Evolutionary conservation across 2,888 invertebrate species (phyloP), one percentile per base, ranked within the genome.

Genomic region (Nudaria mundana): DNA sequence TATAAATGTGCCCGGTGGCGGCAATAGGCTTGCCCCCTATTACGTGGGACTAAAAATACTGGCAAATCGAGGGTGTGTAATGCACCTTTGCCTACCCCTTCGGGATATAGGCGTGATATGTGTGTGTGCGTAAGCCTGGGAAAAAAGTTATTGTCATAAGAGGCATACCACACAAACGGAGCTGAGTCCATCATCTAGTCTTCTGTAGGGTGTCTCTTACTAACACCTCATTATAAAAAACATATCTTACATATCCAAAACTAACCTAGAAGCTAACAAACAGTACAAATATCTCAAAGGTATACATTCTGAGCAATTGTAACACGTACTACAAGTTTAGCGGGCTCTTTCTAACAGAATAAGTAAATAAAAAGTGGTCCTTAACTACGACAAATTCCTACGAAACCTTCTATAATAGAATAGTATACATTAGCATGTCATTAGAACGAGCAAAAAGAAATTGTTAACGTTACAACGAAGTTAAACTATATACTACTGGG

Each of bases 401-500:
- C 13, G 37, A 42, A 44, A 26, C 14, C n/a, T 31, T 41, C 46
- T 34, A 47, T 47, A 52, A 38, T 45, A 41, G 38, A 40, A 34
- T 31, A 28, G 43, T 30, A 35, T 45, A 44, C 31, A 35, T 40
- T 37, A 40, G 20, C 41, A 26, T 44, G 32, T 53, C 43, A 50
- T 56, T 57, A 55, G 44, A 40, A 40, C 13, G 20, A 22, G 31
- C 34, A 37, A 43, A 46, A 28, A 38, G 32, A 46, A 47, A 41
- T 37, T 37, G 42, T 43, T 39, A 28, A 26, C 18, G 18, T 31
- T 42, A 29, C 8, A 20, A 29, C 26, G 34, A 15, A 40, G 30
- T 37, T 29, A 48, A 47, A 24, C 20, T 40, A 43, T 48, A 52
- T 42, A 46, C 29, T 37, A 28, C 32, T 24, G 18, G 28, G 37